Percentiles rank a stretch among this genome's conserved stretches.
phyloP scores from a whole-genome alignment of 2,113 vertebrate genomes.

The Scomber scombrus region DNA sequence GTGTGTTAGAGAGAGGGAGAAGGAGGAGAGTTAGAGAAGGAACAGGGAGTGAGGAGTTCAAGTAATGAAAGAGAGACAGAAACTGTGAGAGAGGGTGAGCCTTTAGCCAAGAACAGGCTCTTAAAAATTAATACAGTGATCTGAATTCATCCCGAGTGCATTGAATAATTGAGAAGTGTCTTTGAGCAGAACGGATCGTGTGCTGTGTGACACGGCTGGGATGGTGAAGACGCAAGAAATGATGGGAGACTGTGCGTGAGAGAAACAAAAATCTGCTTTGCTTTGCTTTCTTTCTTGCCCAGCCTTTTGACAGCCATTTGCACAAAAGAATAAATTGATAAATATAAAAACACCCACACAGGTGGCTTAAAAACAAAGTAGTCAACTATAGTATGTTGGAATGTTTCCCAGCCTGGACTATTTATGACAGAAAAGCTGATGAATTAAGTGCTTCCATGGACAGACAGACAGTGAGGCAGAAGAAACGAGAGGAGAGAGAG shows the following conservation, averaged over 20 bases:
- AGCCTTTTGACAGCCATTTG: slow-evolving; percentile 23
- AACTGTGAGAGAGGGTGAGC: slow-evolving; percentile 60
- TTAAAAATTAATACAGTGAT: slow-evolving; percentile 84
- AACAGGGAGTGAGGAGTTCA: slow-evolving; percentile 7
- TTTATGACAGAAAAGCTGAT: slow-evolving; percentile 8
- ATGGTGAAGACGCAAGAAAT: slow-evolving; percentile 38
- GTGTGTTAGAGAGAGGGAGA: slow-evolving; percentile 31
- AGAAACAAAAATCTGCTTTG: slow-evolving; percentile 29
- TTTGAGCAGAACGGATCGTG: slow-evolving; percentile 69
- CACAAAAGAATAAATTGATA: not conserved
- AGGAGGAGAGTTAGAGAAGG: not conserved
- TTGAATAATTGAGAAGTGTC: slow-evolving; percentile 83
- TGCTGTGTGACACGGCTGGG: slow-evolving; percentile 48
- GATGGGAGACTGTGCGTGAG: slow-evolving; percentile 16
- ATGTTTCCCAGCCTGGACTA: slow-evolving; percentile 1
- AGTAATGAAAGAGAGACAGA: slow-evolving; percentile 58
- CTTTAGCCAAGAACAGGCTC: slow-evolving; percentile 71
- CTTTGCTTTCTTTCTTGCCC: slow-evolving; percentile 7
- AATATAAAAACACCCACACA: slow-evolving; percentile 18
- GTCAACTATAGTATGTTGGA: not conserved
- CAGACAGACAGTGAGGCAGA: not conserved
- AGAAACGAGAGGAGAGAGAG: not conserved
- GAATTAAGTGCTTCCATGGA: not conserved
- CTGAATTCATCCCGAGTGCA: slow-evolving; percentile 79
- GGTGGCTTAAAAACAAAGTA: not conserved